A percentile compares a stretch with the other conserved stretches of the same genome.
Conservation (phyloP, 2,797 vertebrate genomes). For the Alectoris magna region DNA sequence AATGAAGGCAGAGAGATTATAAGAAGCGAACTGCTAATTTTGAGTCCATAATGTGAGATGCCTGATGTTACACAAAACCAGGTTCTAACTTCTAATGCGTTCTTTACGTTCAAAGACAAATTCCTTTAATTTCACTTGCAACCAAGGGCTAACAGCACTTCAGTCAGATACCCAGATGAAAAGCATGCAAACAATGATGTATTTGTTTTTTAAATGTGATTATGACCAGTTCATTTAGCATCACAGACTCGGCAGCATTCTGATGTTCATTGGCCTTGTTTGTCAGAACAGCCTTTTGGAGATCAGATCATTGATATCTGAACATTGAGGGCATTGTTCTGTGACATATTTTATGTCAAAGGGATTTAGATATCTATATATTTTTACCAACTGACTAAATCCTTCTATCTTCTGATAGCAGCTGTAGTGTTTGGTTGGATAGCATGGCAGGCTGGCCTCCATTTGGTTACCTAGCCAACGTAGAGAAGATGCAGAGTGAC, state of each 20-base stretch:
- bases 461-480: not conserved
- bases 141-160: not conserved
- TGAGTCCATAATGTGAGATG: not conserved
- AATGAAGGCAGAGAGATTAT: not conserved
- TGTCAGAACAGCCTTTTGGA: not conserved
- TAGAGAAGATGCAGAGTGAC: not conserved
- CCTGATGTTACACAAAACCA: not conserved
- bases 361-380: not conserved
- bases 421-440: not conserved
- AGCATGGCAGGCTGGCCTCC: not conserved
- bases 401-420: not conserved
- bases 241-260: not conserved
- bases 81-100: not conserved
- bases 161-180: not conserved
- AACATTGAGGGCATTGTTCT: not conserved
- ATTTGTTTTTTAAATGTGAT: not conserved
- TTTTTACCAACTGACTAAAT: not conserved
- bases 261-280: not conserved
- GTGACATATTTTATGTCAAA: not conserved
- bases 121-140: not conserved
- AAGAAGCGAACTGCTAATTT: constrained; percentile 12
- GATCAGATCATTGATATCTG: not conserved
- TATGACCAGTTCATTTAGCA: not conserved
- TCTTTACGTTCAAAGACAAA: not conserved
- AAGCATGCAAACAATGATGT: not conserved